These are phyloP conservation scores for Mesorhabditis spiculigera DNA, from an alignment of 2,888 invertebrate species.

Conservation along the genomic window DNA sequence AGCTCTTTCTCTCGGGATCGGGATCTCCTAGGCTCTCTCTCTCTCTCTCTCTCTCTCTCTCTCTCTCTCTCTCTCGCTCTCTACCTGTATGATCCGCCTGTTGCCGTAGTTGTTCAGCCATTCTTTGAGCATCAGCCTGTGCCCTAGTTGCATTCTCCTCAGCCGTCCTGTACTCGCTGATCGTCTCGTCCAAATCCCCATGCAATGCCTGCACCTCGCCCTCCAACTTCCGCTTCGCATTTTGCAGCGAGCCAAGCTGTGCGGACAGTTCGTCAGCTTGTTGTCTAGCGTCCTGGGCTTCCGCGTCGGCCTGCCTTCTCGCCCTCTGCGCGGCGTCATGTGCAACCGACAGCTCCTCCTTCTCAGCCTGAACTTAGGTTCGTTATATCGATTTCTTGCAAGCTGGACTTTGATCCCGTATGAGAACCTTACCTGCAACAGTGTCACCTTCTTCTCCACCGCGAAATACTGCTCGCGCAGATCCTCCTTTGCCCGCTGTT, in stretches of 20 bases:
- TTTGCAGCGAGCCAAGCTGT: constrained; percentile 78
- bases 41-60: too few species aligned
- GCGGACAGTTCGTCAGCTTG: constrained; percentile 84
- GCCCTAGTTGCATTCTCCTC: constrained; percentile 82
- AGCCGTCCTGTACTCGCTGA: constrained; percentile 96
- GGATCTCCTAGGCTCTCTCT: constrained; percentile 74
- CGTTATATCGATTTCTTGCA: too few species aligned
- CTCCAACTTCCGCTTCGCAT: constrained; percentile 98
- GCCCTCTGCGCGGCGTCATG: constrained; percentile 79
- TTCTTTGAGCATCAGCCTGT: constrained; percentile 88
- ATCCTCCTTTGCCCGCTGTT: constrained; percentile 93
- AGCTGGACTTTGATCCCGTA: too few species aligned
- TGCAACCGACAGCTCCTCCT: constrained; percentile 80
- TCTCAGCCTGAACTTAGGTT: constrained; percentile 70
- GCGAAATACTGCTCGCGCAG: constrained; percentile 88
- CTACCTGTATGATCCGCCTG: constrained; percentile 78
- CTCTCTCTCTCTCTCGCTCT: background rate
- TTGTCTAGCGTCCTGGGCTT: constrained; percentile 93
- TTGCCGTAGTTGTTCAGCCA: constrained; percentile 83
- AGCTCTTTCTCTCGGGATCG: constrained; percentile 73
- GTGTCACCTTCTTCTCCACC: constrained; percentile 93
- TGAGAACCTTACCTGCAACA: constrained; percentile 69
- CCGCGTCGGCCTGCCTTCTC: constrained; percentile 95
- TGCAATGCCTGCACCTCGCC: constrained; percentile 85
- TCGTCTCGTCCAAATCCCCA: constrained; percentile 94